Conservation (phyloP, 1,140 invertebrate species). For the Hydropsyche tenuis region DNA sequence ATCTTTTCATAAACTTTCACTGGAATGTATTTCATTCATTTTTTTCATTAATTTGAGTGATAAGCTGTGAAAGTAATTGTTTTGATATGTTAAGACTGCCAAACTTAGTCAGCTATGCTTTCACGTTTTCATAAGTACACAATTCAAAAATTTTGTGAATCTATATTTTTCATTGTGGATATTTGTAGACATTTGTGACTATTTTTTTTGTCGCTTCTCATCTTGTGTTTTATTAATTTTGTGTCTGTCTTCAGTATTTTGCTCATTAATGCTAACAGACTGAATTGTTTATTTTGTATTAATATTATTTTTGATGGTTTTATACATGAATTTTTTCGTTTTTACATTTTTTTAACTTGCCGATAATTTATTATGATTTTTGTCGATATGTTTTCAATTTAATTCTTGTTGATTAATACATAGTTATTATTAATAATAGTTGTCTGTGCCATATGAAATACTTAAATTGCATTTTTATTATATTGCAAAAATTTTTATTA, state of each 20-base stretch:
- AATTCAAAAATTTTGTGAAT: too few relatives aligned
- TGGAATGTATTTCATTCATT: too few relatives aligned
- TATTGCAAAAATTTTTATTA: conserved; percentile 5
- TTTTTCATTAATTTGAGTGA: background rate
- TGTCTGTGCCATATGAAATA: conserved; percentile 3
- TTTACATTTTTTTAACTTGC: conserved; percentile 4
- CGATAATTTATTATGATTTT: conserved; percentile 8
- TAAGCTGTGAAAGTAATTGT: background rate
- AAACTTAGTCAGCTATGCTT: background rate
- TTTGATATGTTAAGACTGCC: conserved; percentile 14
- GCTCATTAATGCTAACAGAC: too few relatives aligned
- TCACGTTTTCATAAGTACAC: too few relatives aligned
- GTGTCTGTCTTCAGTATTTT: too few relatives aligned
- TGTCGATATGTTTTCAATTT: background rate
- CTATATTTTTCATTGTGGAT: too few relatives aligned
- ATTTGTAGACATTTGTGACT: too few relatives aligned
- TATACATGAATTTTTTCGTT: background rate
- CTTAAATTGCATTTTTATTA: conserved; percentile 11
- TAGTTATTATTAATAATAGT: conserved; percentile 6
- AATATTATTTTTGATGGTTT: background rate
- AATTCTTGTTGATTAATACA: background rate
- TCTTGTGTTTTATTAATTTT: too few relatives aligned
- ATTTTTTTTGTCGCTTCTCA: too few relatives aligned
- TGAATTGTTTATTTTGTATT: too few relatives aligned
- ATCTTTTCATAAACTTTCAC: too few relatives aligned